Evolutionary conservation across 1,140 invertebrate genomes (phyloP).

Genomic region (Drosophila bocqueti): DNA sequence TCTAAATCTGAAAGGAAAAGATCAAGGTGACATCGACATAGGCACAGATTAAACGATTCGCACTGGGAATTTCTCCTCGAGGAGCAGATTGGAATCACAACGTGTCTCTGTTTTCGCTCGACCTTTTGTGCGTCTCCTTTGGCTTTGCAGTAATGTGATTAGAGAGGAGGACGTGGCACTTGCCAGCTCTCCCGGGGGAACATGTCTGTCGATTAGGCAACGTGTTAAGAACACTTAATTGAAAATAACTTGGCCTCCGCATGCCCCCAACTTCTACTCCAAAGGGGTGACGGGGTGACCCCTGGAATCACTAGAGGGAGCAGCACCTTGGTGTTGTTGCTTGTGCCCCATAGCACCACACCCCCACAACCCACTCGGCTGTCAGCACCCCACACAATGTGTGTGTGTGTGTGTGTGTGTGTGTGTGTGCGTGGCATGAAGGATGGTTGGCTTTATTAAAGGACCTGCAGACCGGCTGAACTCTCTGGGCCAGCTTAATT

Average conservation of each 20-base stretch:
- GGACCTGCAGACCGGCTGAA: conserved; percentile 19
- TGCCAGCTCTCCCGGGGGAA: conserved; percentile 30
- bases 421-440: conserved; percentile 46
- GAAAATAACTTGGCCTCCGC: conserved; percentile 50
- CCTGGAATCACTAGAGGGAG: conserved; percentile 1
- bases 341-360: neutral
- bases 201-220: conserved; percentile 50
- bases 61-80: conserved; percentile 3
- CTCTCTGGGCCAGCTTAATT: conserved; percentile 50
- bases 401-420: conserved; percentile 34
- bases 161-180: conserved; percentile 21
- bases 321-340: neutral
- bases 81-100: conserved; percentile 27
- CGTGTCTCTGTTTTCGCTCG: conserved; percentile 33
- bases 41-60: conserved; percentile 2
- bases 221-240: conserved; percentile 58
- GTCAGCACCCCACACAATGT: conserved; percentile 23
- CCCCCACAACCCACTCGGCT: neutral
- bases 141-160: conserved; percentile 45
- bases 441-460: conserved; percentile 58
- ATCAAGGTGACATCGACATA: neutral
- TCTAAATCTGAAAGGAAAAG: neutral
- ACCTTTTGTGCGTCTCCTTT: conserved; percentile 42
- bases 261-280: neutral
- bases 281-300: conserved; percentile 22